These are phyloP conservation scores for Sander lucioperca DNA, from an alignment of 2,113 vertebrate genomes.

Conservation along the genomic window DNA sequence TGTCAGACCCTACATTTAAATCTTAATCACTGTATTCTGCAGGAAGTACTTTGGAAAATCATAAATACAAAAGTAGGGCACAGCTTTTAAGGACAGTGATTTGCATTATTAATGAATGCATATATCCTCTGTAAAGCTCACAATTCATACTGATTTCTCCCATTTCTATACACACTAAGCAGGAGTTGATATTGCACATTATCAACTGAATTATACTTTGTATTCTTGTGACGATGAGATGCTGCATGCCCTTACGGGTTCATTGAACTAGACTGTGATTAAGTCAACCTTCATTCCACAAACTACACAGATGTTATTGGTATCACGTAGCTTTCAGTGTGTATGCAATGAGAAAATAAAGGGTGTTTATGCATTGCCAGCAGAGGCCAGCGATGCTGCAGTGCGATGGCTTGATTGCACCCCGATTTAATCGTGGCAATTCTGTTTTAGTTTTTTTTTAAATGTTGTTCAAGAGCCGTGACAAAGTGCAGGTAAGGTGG, in stretches of 20 bases:
- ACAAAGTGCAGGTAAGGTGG: neutral
- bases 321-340: neutral
- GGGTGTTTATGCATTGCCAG: neutral
- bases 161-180: neutral
- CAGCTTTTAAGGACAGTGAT: slow-evolving; percentile 14
- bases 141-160: neutral
- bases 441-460: neutral
- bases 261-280: neutral
- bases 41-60: slow-evolving; percentile 5
- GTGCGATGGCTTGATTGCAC: neutral
- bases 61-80: neutral
- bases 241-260: neutral
- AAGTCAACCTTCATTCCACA: slow-evolving; percentile 9
- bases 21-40: slow-evolving; percentile 8
- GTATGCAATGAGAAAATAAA: neutral
- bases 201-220: neutral
- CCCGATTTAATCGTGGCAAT: neutral
- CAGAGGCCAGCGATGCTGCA: neutral
- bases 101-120: slow-evolving; percentile 17
- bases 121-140: neutral
- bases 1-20: slow-evolving; percentile 1
- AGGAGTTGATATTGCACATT: slow-evolving; percentile 1
- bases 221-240: neutral
- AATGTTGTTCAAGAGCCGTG: neutral
- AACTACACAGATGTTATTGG: neutral